Evolutionary conservation across 2,888 invertebrate species (phyloP).

Genomic region (Diarsia mendica): DNA sequence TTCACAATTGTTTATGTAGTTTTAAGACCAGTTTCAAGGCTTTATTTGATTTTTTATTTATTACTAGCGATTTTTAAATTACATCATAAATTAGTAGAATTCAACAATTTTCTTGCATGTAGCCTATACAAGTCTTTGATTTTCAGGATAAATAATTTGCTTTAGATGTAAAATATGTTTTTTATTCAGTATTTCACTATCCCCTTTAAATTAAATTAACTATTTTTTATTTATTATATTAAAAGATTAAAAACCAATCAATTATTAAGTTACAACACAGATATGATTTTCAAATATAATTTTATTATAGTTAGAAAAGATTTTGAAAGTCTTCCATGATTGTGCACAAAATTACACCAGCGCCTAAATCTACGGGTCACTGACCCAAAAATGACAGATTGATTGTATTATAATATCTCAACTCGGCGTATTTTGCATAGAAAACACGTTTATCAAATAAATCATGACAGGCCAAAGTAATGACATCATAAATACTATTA

Average conservation of each 20-base stretch:
- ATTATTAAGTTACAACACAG: neutral
- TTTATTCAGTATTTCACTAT: neutral
- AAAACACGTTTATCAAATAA: constrained; percentile 6
- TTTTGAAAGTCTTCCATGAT: neutral
- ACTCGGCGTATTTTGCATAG: neutral
- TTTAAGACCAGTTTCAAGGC: neutral
- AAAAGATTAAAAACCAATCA: neutral
- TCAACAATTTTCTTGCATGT: neutral
- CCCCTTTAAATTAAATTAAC: too few relatives aligned
- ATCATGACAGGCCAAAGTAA: neutral
- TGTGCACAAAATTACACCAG: neutral
- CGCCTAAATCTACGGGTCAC: neutral
- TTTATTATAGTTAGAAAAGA: neutral
- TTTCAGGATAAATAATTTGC: neutral
- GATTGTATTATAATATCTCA: neutral
- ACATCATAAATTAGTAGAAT: neutral
- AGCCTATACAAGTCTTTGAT: neutral
- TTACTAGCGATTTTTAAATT: neutral
- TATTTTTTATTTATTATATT: too few relatives aligned
- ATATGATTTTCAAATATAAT: neutral
- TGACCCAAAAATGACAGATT: neutral
- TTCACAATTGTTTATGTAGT: neutral
- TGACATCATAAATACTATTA: neutral
- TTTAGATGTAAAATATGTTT: neutral
- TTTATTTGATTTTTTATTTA: neutral